phyloP scores from a whole-genome alignment of 2,888 invertebrate species.

The Agrotis clavis region DNA sequence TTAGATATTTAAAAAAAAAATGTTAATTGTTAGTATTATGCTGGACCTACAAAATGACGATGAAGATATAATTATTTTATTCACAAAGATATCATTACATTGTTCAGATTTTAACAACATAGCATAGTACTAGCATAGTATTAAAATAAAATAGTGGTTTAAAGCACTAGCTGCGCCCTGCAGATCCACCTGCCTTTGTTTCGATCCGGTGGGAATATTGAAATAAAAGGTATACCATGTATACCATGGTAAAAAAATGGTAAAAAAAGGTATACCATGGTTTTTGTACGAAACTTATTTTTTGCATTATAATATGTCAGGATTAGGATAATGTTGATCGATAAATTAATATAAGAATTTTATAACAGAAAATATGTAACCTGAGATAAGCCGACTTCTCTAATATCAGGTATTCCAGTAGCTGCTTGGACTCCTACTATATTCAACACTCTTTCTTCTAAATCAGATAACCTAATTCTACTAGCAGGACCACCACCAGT shows the following conservation, averaged over 20 bases:
- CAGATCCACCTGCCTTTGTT: neutral
- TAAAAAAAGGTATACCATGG: no score
- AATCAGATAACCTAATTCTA: neutral
- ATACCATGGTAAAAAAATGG: no score
- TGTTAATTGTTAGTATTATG: neutral
- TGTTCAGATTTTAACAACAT: no score
- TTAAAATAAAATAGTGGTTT: neutral
- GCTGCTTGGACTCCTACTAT: neutral
- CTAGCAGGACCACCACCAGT: slow-evolving; percentile 9
- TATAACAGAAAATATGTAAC: slow-evolving; percentile 1
- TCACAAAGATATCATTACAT: no score
- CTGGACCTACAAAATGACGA: slow-evolving; percentile 1
- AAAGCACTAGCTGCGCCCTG: neutral
- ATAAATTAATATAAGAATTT: no score
- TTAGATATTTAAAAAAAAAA: neutral
- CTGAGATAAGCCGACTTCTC: neutral
- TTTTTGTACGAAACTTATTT: no score
- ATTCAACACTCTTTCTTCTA: neutral
- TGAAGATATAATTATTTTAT: no score
- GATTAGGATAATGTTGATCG: neutral
- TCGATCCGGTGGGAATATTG: neutral
- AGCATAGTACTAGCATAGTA: no score
- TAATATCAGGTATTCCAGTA: neutral
- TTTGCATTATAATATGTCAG: no score
- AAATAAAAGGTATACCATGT: neutral